Evolutionary conservation across 2,113 vertebrate species (phyloP).

Genomic region (Neoarius graeffei): DNA sequence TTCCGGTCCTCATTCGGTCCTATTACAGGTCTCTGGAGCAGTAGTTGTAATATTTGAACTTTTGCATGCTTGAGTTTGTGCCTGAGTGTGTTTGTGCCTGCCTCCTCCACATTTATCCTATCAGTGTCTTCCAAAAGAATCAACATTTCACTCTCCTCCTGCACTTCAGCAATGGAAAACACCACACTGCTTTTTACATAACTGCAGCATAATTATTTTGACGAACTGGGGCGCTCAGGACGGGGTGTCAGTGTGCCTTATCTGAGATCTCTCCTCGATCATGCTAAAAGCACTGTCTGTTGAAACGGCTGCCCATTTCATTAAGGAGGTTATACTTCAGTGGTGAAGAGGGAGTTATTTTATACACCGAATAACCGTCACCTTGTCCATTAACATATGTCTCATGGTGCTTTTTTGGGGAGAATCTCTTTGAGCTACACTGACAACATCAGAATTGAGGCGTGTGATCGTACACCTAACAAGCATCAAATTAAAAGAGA

Average conservation of each 20-base stretch:
- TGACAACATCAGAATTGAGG: slow-evolving; percentile 68
- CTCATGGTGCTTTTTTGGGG: slow-evolving; percentile 30
- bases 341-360: slow-evolving; percentile 44
- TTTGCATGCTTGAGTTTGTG: slow-evolving; percentile 37
- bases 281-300: slow-evolving; percentile 57
- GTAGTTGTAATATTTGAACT: slow-evolving; percentile 40
- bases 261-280: slow-evolving; percentile 60
- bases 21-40: slow-evolving; percentile 33
- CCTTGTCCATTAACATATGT: slow-evolving; percentile 51
- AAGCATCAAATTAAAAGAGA: slow-evolving; percentile 74
- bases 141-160: slow-evolving; percentile 64
- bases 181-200: slow-evolving; percentile 73
- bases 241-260: slow-evolving; percentile 68
- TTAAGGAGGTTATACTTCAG: slow-evolving; percentile 54
- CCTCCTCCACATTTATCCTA: slow-evolving; percentile 32
- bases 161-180: slow-evolving; percentile 57
- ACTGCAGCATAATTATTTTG: slow-evolving; percentile 77
- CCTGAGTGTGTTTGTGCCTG: slow-evolving; percentile 30
- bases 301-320: slow-evolving; percentile 57
- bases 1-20: slow-evolving; percentile 40
- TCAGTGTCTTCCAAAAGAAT: slow-evolving; percentile 70
- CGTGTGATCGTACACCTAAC: slow-evolving; percentile 75
- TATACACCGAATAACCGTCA: slow-evolving; percentile 54
- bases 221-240: slow-evolving; percentile 68
- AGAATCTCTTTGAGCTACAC: slow-evolving; percentile 62